Base-by-base conservation (phyloP, 2,797 vertebrate species). In the Meda fulgida region DNA sequence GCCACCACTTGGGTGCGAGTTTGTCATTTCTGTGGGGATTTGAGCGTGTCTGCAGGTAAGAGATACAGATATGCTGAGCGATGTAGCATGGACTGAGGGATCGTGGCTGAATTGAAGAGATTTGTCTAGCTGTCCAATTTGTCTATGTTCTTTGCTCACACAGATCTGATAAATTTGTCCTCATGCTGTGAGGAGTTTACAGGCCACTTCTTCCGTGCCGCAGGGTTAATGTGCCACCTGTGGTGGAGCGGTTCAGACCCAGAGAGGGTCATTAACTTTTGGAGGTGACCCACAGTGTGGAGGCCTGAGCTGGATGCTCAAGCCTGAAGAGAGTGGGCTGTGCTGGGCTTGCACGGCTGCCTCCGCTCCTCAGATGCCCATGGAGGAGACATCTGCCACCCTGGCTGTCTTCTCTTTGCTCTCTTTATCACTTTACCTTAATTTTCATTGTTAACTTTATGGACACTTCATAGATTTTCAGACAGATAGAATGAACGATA, bases 201-300 rank as follows among this genome's bases (percentile, higher is more conserved):
- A 66, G 75, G 81, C 69, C 75, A 31, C 38, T 81, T 89, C 71
- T 46, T 88, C 46, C n/a, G 31, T 78, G 87, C 78, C 40, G 67
- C 36, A 69, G 79, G 86, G 80, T 81, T 89, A 78, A 90, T 88
- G 79, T 87, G 85, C 69, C 79, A 83, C 87, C 81, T 80, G 83
- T 67, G 88, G 87, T 81, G 88, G 85, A 86, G 48, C 34, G 40
- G 76, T 23, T 43, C 63, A 69, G 82, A 81, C 76, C 78, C 81
- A 84, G 81, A 84, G 81, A 87, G 89, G 89, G 88, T 88, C 89
- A 88, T 90, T 90, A 89, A 84, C 84, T 88, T 88, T 65, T 90
- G 82, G 88, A 87, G 82, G 79, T 84, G 85, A 87, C 87, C 88
- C 85, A 83, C 87, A 85, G 85, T 84, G 87, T 76, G 71, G 81